Percentiles rank a stretch among this genome's conserved stretches.
Evolutionary conservation across 2,797 vertebrate genomes (phyloP).

Genomic region (Acrocephalus scirpaceus): DNA sequence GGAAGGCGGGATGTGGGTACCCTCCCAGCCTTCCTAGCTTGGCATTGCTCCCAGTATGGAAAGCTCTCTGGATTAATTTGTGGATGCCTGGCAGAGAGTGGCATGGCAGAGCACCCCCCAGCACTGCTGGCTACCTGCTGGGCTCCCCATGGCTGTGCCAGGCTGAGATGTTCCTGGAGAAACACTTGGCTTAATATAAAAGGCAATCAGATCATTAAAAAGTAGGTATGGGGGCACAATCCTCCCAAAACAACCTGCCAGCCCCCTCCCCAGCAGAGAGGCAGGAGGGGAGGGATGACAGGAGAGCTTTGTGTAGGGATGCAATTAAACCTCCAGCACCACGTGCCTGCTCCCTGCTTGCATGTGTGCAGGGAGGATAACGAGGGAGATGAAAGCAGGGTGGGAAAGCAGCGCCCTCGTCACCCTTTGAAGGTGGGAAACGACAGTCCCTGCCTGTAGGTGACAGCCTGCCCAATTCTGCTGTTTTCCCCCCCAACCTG

Average conservation of each 20-base stretch:
- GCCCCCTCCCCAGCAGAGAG: background rate
- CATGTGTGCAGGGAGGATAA: background rate
- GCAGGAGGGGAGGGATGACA: background rate
- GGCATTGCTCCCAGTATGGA: background rate
- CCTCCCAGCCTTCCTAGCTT: background rate
- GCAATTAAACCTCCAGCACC: background rate
- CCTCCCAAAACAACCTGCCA: background rate
- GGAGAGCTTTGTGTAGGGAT: background rate
- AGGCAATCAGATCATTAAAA: background rate
- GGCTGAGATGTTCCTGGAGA: background rate
- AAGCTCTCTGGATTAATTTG: background rate
- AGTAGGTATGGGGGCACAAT: background rate
- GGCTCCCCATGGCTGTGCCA: background rate
- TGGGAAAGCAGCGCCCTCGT: background rate
- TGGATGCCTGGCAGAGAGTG: accelerated
- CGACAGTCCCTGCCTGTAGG: background rate
- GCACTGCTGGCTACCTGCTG: background rate
- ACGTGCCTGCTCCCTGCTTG: background rate
- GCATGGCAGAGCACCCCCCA: accelerated
- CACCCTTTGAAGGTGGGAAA: conserved; percentile 23
- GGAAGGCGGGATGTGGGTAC: background rate
- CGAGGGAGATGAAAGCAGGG: background rate
- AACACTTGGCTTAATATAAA: background rate
- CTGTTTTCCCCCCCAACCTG: background rate
- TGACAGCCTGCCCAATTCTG: background rate